Conservation (phyloP, 2,888 invertebrate genomes). For the Cryptus armator region DNA sequence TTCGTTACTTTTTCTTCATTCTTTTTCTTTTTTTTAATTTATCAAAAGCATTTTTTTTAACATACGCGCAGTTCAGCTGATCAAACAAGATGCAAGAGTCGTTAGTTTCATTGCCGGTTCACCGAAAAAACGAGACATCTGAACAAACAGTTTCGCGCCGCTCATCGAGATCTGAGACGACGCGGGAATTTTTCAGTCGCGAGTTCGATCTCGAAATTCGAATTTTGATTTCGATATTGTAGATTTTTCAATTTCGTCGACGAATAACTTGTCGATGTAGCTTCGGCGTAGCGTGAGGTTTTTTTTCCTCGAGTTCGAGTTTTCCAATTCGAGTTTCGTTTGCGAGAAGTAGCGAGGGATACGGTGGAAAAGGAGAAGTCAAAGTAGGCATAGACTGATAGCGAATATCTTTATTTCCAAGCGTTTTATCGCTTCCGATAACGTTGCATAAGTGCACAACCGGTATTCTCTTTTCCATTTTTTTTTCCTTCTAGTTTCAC, state of each 20-base stretch:
- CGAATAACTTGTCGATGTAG: not conserved
- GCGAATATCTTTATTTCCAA: slow-evolving; percentile 73
- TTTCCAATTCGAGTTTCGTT: not conserved
- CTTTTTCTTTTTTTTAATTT: slow-evolving; percentile 41
- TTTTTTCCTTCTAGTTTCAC: slow-evolving; percentile 14
- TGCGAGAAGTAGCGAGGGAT: slow-evolving; percentile 27
- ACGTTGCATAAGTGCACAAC: slow-evolving; percentile 65
- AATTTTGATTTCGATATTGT: not conserved
- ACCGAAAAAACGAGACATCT: slow-evolving; percentile 71
- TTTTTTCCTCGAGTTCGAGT: not conserved
- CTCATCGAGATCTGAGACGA: not conserved
- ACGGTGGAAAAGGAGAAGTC: slow-evolving; percentile 42
- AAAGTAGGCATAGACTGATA: slow-evolving; percentile 77
- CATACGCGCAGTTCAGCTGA: slow-evolving; percentile 71
- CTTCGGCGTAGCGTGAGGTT: not conserved
- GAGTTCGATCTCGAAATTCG: not conserved
- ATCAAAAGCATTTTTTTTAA: slow-evolving; percentile 69
- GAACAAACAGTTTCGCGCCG: slow-evolving; percentile 71
- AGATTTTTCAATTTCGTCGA: not conserved
- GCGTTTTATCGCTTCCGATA: slow-evolving; percentile 60
- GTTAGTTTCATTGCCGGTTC: slow-evolving; percentile 66
- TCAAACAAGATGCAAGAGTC: slow-evolving; percentile 69
- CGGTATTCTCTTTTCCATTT: slow-evolving; percentile 42
- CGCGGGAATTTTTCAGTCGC: not conserved
- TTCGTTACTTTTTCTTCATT: slow-evolving; percentile 5